Conservation (phyloP, 2,113 vertebrate species). For the Gulo gulo region DNA sequence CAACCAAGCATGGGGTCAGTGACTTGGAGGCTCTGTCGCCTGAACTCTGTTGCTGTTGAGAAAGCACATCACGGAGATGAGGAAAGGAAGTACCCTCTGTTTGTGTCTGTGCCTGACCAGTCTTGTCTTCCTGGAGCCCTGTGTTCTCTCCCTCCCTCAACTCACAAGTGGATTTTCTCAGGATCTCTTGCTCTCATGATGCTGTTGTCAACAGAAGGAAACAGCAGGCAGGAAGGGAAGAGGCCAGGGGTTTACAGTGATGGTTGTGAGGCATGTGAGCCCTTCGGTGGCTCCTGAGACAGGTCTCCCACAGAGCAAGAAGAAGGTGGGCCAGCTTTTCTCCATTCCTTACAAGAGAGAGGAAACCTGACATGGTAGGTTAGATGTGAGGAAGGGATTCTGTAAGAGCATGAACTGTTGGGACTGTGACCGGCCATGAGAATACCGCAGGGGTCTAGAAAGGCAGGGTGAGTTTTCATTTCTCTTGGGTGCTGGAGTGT, state of each 20-base stretch:
- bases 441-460: neutral
- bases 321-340: neutral
- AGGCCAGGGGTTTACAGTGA: neutral
- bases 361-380: too few relatives aligned
- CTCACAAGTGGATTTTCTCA: neutral
- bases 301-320: neutral
- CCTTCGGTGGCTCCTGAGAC: neutral
- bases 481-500: neutral
- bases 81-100: neutral
- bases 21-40: neutral
- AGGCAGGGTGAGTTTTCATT: neutral
- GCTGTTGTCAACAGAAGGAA: neutral
- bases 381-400: neutral
- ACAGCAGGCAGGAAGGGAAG: neutral
- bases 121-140: neutral
- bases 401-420: fast-evolving
- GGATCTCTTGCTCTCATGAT: neutral
- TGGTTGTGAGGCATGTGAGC: fast-evolving
- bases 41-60: neutral
- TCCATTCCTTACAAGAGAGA: neutral
- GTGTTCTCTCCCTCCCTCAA: neutral
- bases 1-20: neutral
- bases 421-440: neutral
- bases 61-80: neutral
- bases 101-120: neutral